phyloP scores from a whole-genome alignment of 1,140 invertebrate species.

The Drosophila sucinea region DNA sequence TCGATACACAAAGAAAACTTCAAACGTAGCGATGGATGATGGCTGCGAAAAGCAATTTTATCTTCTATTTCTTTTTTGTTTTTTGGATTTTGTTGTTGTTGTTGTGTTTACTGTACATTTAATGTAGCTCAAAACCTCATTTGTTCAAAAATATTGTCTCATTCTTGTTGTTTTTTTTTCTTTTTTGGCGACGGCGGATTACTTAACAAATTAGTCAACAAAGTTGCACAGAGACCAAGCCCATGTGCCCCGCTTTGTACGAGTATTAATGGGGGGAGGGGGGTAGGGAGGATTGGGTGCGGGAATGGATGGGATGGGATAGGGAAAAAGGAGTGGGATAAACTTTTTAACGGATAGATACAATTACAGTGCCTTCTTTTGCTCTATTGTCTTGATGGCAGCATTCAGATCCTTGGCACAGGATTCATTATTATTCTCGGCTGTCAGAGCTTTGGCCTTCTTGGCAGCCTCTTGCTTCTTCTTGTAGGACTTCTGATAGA shows the following conservation, averaged over 20 bases:
- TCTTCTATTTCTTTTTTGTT: neutral
- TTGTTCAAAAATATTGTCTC: constrained; percentile 51
- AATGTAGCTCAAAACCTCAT: constrained; percentile 41
- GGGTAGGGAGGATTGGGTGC: constrained; percentile 5
- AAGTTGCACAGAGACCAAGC: constrained; percentile 70
- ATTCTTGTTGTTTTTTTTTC: constrained; percentile 36
- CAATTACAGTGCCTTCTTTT: constrained; percentile 68
- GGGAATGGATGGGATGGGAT: neutral
- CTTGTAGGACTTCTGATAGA: constrained; percentile 90
- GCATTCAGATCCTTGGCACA: constrained; percentile 75
- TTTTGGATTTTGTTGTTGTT: neutral
- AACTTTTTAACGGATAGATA: neutral
- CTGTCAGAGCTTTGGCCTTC: constrained; percentile 48
- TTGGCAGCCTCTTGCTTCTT: constrained; percentile 66
- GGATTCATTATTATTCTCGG: constrained; percentile 73
- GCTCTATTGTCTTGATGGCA: constrained; percentile 25
- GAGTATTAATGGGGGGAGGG: constrained; percentile 55
- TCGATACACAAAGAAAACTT: constrained; percentile 48
- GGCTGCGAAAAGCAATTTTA: constrained; percentile 71
- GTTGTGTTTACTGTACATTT: constrained; percentile 51
- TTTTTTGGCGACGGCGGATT: constrained; percentile 66
- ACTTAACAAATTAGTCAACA: constrained; percentile 82
- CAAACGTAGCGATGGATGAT: constrained; percentile 71
- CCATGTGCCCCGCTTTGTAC: constrained; percentile 59
- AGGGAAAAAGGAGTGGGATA: neutral